Evolutionary conservation across 1,140 invertebrate genomes (phyloP), one percentile per base, ranked within the genome.

Genomic region (Brachionus plicatilis): DNA sequence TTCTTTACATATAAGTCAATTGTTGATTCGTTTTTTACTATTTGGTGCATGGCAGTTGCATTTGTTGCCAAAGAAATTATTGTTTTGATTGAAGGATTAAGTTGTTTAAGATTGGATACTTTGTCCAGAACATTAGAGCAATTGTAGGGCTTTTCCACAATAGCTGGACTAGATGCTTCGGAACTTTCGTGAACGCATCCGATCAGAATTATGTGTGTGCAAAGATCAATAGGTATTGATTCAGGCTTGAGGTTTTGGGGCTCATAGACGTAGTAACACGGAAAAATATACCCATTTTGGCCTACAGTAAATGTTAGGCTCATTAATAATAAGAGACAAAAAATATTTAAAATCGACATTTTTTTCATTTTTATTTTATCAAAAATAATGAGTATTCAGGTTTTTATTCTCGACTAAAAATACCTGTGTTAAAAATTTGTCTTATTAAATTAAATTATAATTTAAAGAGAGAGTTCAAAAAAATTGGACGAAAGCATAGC

Each of bases 401-500:
- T 60, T 17, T 70, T 70, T 70, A 12, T 9, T 24, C 29, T 14
- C 3, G 24, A 29, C 14, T 60, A 9, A 60, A 47, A 47, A 8
- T 60, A 60, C 53, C 17, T 60, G 53, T 17, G 17, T 60, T 20
- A 20, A 60, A 56, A 68, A 68, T 33, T 41, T 68, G 66, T 68
- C 66, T 29, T 33, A 68, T 68, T 68, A 33, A 33, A 68, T n/a
- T 41, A 5, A 37, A 20, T 72, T 72, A 20, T 24, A 70, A 50
- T 50, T 50, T 27, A 85, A 88, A 95, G 94, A 85, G 91, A 93
- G 86, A 94, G 94, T 86, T 93, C 94, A 86, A 89, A 93, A n/a
- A 91, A 93, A 60, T 90, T 97, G 65, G 95, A 96, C 87, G 93
- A 94, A 41, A 92, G 92, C 65, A 91, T 93, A 2, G 88, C 94